Evolutionary conservation across 1,140 invertebrate species (phyloP).

Genomic region (Drosophila funebris): DNA sequence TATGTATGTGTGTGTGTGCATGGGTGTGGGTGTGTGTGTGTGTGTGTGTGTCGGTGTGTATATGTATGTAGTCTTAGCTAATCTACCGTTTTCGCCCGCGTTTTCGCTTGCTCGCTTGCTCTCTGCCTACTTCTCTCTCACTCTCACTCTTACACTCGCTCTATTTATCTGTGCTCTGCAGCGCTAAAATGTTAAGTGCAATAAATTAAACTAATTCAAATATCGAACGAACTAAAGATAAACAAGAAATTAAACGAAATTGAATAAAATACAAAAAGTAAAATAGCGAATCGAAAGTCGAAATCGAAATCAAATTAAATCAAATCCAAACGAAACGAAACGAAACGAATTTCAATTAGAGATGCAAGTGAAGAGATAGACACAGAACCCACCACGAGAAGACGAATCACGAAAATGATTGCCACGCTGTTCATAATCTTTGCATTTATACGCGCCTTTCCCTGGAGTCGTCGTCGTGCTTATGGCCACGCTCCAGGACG

Average conservation of each 20-base stretch:
- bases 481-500: conserved; percentile 29
- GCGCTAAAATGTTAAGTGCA: conserved; percentile 24
- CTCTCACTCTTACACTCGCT: background rate
- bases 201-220: conserved; percentile 26
- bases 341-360: conserved; percentile 13
- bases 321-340: conserved; percentile 14
- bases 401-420: conserved; percentile 61
- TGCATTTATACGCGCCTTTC: conserved; percentile 83
- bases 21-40: background rate
- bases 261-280: background rate
- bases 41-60: background rate
- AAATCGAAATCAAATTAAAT: background rate
- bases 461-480: conserved; percentile 71
- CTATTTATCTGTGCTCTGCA: background rate
- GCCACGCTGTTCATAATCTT: conserved; percentile 83
- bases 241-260: background rate
- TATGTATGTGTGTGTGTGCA: background rate
- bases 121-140: background rate
- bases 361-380: background rate
- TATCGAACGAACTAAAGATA: background rate
- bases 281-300: conserved; percentile 13
- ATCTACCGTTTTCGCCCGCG: conserved; percentile 3
- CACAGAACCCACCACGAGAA: background rate
- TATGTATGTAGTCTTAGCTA: too few relatives aligned
- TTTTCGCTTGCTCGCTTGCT: background rate